Evolutionary conservation across 2,113 vertebrate genomes (phyloP), one percentile per base, ranked within the genome.

Genomic region (Mionectes macconnelli): DNA sequence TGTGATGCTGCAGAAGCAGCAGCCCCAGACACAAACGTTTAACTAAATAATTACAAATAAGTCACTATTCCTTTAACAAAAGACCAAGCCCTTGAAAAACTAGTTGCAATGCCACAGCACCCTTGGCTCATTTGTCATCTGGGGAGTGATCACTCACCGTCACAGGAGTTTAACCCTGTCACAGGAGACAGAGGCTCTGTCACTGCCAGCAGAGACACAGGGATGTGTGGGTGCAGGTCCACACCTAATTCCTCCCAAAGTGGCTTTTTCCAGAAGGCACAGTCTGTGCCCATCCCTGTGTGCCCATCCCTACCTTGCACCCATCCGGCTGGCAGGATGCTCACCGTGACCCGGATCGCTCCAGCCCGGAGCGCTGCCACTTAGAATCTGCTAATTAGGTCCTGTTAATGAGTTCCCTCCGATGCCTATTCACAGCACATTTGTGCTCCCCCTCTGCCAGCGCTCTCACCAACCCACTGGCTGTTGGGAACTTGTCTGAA

Each of bases 211-310:
- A 59, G 59, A 0, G 1, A 62, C 63, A 3, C 2, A 2, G 39
- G 45, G 28, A 40, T 15, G 25, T 1, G 11, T 2, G 16, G 3
- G 15, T 7, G 76, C 67, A 5, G 64, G 19, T 67, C 64, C 87
- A 49, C 87, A 27, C 57, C 67, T 16, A 42, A 31, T 42, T 62
- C 81, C 60, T 22, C 17, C 10, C 4, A 5, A 57, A 67, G 53
- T 1, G 21, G 18, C 45, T 62, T 78, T 57, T 76, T 44, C 63
- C 70, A 76, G 66, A 31, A 44, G 23, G 14, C 30, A 7, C 8
- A 0, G 18, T 4, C 25, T 2, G 6, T 4, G 35, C 24, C 0
- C 1, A 14, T 3, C 28, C 60, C 42, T 7, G n/a, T 1, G 11
- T 4, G 20, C 33, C 0, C 57, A 57, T 16, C 84, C 73, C 63